A percentile compares a stretch with the other conserved stretches of the same genome.
phyloP scores from a whole-genome alignment of 1,140 invertebrate species.

The Calephelis nemesis region DNA sequence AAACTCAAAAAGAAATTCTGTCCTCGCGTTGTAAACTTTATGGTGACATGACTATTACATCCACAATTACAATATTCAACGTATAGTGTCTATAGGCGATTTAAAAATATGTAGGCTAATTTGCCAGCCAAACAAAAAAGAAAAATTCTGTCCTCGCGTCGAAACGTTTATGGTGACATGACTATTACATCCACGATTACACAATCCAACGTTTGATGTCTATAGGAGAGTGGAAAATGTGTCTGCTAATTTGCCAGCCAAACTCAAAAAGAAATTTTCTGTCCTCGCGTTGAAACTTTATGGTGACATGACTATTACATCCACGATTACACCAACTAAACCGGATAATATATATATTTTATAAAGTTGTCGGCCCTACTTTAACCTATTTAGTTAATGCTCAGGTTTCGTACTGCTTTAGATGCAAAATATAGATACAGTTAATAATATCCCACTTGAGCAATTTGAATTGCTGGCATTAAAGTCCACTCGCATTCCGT shows the following conservation, averaged over 20 bases:
- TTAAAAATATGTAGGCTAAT: no score
- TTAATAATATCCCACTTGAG: slow-evolving; percentile 19
- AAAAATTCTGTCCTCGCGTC: background rate
- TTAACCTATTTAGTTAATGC: slow-evolving; percentile 49
- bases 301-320: background rate
- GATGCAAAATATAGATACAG: slow-evolving; percentile 44
- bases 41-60: background rate
- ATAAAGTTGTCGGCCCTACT: slow-evolving; percentile 39
- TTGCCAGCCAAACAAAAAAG: no score
- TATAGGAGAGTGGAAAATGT: no score
- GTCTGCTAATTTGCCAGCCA: no score
- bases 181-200: slow-evolving; percentile 38
- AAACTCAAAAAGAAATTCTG: background rate
- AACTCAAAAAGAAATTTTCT: background rate
- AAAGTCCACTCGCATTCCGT: background rate
- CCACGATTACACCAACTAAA: slow-evolving; percentile 44
- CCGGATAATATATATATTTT: slow-evolving; percentile 51
- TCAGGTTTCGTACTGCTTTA: slow-evolving; percentile 28
- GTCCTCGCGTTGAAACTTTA: background rate
- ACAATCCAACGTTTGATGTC: slow-evolving; percentile 24
- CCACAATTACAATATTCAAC: no score
- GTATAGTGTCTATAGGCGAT: no score
- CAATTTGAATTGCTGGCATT: slow-evolving; percentile 12
- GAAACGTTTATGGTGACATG: background rate
- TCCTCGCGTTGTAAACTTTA: background rate